phyloP scores from a whole-genome alignment of 2,888 invertebrate genomes.

The Hydraecia micacea region DNA sequence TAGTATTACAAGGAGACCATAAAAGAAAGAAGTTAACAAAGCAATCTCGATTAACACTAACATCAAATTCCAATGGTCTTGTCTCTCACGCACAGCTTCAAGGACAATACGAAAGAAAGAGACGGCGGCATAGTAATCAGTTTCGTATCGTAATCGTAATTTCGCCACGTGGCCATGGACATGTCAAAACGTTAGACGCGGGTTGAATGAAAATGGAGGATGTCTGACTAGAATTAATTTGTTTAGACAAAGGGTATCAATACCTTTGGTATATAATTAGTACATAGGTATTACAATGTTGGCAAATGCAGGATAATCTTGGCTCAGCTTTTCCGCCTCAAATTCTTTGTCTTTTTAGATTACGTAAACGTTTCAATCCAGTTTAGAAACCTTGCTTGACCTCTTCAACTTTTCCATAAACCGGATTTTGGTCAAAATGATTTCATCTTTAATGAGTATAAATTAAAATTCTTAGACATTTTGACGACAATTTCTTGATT shows the following conservation, averaged over 20 bases:
- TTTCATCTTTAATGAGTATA: not conserved
- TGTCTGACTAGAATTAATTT: conserved; percentile 63
- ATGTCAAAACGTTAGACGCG: conserved; percentile 64
- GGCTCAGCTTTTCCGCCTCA: not conserved
- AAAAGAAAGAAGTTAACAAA: conserved; percentile 49
- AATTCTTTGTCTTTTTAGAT: not conserved
- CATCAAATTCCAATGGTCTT: conserved; percentile 38
- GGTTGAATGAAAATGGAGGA: conserved; percentile 57
- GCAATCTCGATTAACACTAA: conserved; percentile 48
- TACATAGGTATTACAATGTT: conserved; percentile 18
- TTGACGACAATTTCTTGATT: too few species aligned
- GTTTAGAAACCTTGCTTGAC: not conserved
- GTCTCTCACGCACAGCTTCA: conserved; percentile 51
- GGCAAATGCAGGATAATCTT: conserved; percentile 12
- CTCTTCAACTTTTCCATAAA: not conserved
- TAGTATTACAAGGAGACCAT: conserved; percentile 51
- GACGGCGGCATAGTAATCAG: conserved; percentile 54
- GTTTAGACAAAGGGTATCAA: conserved; percentile 48
- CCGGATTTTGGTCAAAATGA: not conserved
- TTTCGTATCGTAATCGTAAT: conserved; percentile 62
- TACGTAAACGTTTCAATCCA: not conserved
- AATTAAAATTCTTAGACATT: not conserved
- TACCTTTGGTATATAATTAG: conserved; percentile 50
- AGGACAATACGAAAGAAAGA: conserved; percentile 60
- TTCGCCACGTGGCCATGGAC: conserved; percentile 67